phyloP scores from a whole-genome alignment of 30 jellyfish, hydroid and myxozoan species.

The Pelagia noctiluca region DNA sequence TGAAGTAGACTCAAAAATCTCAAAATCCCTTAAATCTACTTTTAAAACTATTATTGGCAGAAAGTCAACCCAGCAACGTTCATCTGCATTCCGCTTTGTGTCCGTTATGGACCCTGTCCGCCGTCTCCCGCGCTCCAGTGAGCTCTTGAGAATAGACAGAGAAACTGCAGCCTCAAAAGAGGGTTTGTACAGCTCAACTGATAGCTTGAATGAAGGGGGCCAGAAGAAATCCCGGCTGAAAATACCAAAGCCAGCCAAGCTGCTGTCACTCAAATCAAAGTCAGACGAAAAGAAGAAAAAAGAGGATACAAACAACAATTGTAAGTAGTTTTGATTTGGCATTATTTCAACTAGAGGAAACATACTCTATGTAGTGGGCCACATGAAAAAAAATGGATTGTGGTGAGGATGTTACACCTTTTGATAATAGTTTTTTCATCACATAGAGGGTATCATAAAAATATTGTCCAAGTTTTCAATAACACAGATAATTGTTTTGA shows the following conservation, averaged over 20 bases:
- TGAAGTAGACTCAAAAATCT: background rate
- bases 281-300: conserved; percentile 53
- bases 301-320: conserved; percentile 55
- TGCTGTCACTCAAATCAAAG: conserved; percentile 27
- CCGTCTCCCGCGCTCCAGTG: conserved; percentile 74
- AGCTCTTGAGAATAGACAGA: conserved; percentile 32
- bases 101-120: conserved; percentile 70
- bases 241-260: conserved; percentile 68
- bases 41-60: background rate
- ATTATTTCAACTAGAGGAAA: background rate
- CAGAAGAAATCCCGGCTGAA: conserved; percentile 69
- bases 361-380: background rate
- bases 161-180: conserved; percentile 53
- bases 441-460: too few relatives aligned
- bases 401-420: too few relatives aligned
- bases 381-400: background rate
- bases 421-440: too few relatives aligned
- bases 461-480: too few relatives aligned
- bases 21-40: conserved; percentile 12
- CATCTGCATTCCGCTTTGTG: conserved; percentile 13
- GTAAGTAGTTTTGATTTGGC: background rate
- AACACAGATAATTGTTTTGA: too few relatives aligned
- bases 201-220: conserved; percentile 69
- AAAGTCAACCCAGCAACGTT: background rate
- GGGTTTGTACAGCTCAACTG: conserved; percentile 60